phyloP scores from a whole-genome alignment of 2,888 invertebrate species.

The Colletes collaris region DNA sequence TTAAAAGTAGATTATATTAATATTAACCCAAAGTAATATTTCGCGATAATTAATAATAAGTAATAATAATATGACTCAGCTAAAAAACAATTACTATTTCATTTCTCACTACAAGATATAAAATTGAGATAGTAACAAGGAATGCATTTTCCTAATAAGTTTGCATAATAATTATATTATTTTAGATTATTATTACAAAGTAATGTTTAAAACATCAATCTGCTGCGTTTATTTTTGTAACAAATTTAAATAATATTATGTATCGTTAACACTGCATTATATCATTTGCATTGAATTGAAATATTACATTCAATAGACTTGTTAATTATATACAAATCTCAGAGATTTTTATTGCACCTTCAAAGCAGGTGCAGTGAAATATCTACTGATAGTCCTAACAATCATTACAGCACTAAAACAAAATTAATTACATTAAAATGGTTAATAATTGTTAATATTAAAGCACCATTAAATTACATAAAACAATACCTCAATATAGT shows the following conservation, averaged over 20 bases:
- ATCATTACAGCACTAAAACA: slow-evolving; percentile 81
- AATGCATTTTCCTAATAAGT: not conserved
- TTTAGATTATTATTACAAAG: not conserved
- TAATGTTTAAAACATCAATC: slow-evolving; percentile 7
- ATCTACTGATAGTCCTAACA: slow-evolving; percentile 68
- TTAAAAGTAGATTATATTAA: not conserved
- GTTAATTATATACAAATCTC: not conserved
- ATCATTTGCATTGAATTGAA: not conserved
- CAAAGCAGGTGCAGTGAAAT: slow-evolving; percentile 28
- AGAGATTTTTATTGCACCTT: slow-evolving; percentile 41
- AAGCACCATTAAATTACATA: not conserved
- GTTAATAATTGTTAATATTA: not conserved
- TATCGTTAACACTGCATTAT: not conserved
- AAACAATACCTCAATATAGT: slow-evolving; percentile 83
- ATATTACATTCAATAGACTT: not conserved
- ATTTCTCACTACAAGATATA: not conserved
- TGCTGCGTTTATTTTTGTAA: not conserved
- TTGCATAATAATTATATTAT: slow-evolving; percentile 4
- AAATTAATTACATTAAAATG: slow-evolving; percentile 13
- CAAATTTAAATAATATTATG: not conserved
- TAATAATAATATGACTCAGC: not conserved
- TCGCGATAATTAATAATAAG: not conserved
- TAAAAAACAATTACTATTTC: not conserved
- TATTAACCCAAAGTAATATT: not conserved
- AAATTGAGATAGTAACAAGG: slow-evolving; percentile 2